A percentile compares a stretch with the other conserved stretches of the same genome.
Evolutionary conservation across 2,113 vertebrate species (phyloP).

Genomic region (Speoplatyrhinus poulsoni): DNA sequence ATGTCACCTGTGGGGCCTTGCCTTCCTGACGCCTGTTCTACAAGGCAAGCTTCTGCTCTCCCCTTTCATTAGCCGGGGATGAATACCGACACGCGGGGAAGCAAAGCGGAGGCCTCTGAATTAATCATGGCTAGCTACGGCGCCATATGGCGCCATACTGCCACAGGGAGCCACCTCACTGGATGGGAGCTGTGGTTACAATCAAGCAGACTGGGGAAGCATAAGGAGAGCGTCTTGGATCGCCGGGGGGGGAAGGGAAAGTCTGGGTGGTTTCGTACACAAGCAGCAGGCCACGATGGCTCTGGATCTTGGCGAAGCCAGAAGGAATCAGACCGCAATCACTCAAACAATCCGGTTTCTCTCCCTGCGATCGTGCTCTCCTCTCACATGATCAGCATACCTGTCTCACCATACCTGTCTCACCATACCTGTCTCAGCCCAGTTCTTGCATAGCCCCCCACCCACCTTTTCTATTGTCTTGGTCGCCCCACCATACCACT

Average conservation of each 20-base stretch:
- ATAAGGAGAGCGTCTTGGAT: too few species aligned
- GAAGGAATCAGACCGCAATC: conserved; percentile 23
- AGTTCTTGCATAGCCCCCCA: neutral
- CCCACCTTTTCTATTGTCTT: neutral
- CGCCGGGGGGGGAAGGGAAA: too few species aligned
- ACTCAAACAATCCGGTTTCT: neutral
- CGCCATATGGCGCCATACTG: conserved; percentile 42
- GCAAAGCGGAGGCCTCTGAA: conserved; percentile 12
- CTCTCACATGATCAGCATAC: neutral
- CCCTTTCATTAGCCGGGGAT: conserved; percentile 40
- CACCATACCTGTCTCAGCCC: neutral
- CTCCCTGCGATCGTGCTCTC: neutral
- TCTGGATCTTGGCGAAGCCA: conserved; percentile 16
- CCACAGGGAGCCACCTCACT: neutral
- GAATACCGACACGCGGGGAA: conserved; percentile 13
- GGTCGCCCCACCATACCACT: neutral
- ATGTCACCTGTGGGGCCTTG: conserved; percentile 47
- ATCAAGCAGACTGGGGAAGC: too few species aligned
- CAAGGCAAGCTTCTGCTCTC: conserved; percentile 19
- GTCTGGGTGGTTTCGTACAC: neutral
- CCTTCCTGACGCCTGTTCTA: conserved; percentile 43
- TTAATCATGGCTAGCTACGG: conserved; percentile 38
- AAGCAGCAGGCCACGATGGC: too few species aligned
- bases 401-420: neutral
- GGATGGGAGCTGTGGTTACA: conserved; percentile 12